Conservation (phyloP, 2,888 invertebrate genomes). For the Stictocephala bisonia region DNA sequence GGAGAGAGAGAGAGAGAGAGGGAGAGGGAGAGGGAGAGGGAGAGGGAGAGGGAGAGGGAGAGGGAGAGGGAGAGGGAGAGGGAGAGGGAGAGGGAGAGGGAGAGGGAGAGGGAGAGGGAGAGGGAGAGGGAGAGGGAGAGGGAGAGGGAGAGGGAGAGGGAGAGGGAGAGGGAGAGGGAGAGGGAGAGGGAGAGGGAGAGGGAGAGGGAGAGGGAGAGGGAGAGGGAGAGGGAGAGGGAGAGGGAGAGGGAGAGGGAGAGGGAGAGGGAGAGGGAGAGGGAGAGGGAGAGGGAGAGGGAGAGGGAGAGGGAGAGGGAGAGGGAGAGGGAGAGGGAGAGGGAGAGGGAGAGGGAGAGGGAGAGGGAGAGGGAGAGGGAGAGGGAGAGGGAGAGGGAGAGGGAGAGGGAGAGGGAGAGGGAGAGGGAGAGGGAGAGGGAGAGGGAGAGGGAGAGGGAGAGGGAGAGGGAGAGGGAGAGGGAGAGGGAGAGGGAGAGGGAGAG, state of each 20-base stretch:
- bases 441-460: not conserved
- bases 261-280: not conserved
- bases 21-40: constrained; percentile 3
- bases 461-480: not conserved
- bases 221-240: not conserved
- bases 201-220: not conserved
- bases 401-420: not conserved
- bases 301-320: not conserved
- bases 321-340: not conserved
- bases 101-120: not conserved
- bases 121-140: not conserved
- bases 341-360: not conserved
- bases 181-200: not conserved
- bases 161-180: not conserved
- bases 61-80: not conserved
- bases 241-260: not conserved
- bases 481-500: not conserved
- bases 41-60: constrained; percentile 16
- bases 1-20: constrained; percentile 26
- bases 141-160: not conserved
- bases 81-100: not conserved
- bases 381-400: not conserved
- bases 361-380: not conserved
- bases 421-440: not conserved
- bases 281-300: not conserved